Percentiles rank a stretch among this genome's conserved stretches.
phyloP scores from a whole-genome alignment of 2,888 invertebrate species.

The Lathronympha strigana region DNA sequence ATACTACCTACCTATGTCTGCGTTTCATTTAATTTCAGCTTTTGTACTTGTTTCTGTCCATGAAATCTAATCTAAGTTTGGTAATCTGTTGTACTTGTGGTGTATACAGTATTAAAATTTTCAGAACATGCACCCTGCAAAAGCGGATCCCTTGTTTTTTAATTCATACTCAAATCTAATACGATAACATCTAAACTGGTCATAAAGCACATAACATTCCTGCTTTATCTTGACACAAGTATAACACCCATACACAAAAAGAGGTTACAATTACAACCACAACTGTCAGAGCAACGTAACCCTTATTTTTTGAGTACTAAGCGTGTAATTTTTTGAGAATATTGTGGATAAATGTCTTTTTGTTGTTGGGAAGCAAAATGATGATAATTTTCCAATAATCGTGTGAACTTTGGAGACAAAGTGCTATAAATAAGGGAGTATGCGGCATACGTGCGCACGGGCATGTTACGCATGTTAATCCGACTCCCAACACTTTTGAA shows the following conservation, averaged over 20 bases:
- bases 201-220: constrained; percentile 26
- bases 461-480: constrained; percentile 12
- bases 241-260: neutral
- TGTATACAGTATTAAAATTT: neutral
- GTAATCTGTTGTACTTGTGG: too few species aligned
- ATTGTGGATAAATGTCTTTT: constrained; percentile 19
- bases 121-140: neutral
- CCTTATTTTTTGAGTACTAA: neutral
- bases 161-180: constrained; percentile 16
- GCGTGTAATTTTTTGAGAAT: neutral
- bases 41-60: too few species aligned
- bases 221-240: constrained; percentile 23
- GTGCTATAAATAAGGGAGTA: constrained; percentile 60
- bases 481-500: neutral
- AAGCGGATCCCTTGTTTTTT: neutral
- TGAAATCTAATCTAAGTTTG: too few species aligned
- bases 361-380: neutral
- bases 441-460: constrained; percentile 21
- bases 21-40: too few species aligned
- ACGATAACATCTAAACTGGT: constrained; percentile 27
- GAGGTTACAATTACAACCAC: too few species aligned
- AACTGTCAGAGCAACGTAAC: neutral
- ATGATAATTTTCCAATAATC: constrained; percentile 45
- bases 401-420: constrained; percentile 56
- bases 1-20: too few species aligned